A percentile compares a stretch with the other conserved stretches of the same genome.
phyloP scores from a whole-genome alignment of 2,113 vertebrate species.

The Arenaria interpres region DNA sequence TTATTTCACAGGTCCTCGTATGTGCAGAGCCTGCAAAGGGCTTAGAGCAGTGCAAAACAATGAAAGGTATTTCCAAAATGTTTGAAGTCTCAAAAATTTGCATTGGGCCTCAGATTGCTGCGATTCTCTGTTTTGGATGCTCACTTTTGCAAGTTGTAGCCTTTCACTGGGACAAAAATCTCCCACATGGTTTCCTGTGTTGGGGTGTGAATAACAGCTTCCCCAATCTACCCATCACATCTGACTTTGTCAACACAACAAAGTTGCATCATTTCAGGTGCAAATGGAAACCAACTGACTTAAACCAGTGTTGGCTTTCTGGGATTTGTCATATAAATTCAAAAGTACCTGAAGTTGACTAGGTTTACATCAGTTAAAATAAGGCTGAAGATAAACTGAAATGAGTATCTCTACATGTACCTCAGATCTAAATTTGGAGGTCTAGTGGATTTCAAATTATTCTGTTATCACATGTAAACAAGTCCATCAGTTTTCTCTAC shows the following conservation, averaged over 20 bases:
- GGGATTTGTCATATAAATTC: neutral
- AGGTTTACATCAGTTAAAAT: slow-evolving; percentile 3
- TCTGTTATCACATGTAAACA: neutral
- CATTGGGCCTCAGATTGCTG: neutral
- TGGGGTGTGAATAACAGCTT: neutral
- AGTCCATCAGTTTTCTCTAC: neutral
- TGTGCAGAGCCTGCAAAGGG: neutral
- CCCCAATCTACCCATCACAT: neutral
- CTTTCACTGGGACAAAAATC: neutral
- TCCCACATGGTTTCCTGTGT: neutral
- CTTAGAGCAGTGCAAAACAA: neutral
- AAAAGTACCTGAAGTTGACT: neutral
- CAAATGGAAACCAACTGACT: neutral
- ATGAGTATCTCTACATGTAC: neutral
- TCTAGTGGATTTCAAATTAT: slow-evolving; percentile 5
- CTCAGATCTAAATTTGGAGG: slow-evolving; percentile 17
- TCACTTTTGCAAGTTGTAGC: neutral
- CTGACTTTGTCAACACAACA: neutral
- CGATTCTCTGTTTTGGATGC: neutral
- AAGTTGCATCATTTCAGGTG: neutral
- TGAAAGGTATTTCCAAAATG: neutral
- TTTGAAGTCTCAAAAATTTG: neutral
- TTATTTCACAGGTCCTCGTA: neutral
- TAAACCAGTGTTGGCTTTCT: neutral
- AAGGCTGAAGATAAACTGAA: neutral